phyloP scores from a whole-genome alignment of 2,113 vertebrate genomes.

The Hiodon tergisus region DNA sequence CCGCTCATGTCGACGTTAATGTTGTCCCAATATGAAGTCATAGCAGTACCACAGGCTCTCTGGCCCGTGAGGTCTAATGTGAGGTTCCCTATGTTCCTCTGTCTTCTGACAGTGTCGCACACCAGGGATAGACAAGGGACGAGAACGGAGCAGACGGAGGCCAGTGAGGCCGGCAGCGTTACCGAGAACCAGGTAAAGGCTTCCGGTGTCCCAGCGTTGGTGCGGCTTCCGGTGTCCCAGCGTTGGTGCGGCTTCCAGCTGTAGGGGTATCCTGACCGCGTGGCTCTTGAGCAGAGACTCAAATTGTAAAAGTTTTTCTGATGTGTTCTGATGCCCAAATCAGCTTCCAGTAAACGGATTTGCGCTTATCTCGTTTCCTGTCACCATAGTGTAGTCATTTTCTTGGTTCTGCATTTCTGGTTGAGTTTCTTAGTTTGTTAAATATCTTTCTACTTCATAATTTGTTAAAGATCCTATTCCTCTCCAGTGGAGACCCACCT shows the following conservation, averaged over 20 bases:
- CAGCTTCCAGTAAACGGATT: slow-evolving; percentile 22
- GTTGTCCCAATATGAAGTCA: background rate
- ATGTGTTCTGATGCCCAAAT: background rate
- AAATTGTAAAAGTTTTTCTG: background rate
- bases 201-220: background rate
- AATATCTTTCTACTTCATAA: background rate
- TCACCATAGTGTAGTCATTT: slow-evolving; percentile 13
- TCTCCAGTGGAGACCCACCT: no score
- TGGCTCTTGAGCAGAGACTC: background rate
- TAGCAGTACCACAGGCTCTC: background rate
- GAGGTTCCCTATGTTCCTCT: slow-evolving; percentile 6
- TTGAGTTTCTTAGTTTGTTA: background rate
- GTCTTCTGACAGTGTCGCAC: slow-evolving; percentile 23
- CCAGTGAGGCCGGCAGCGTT: slow-evolving; percentile 34
- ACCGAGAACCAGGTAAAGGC: slow-evolving; percentile 31
- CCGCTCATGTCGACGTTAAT: no score
- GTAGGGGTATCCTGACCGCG: background rate
- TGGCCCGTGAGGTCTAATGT: background rate
- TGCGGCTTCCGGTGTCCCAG: background rate
- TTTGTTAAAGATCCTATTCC: background rate
- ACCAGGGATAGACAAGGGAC: slow-evolving; percentile 44
- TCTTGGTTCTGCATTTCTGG: slow-evolving; percentile 1
- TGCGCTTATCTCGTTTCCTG: background rate
- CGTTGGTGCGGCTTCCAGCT: background rate
- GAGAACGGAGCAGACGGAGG: slow-evolving; percentile 30